Evolutionary conservation across 2,113 vertebrate species (phyloP).

Genomic region (Chunga burmeisteri): DNA sequence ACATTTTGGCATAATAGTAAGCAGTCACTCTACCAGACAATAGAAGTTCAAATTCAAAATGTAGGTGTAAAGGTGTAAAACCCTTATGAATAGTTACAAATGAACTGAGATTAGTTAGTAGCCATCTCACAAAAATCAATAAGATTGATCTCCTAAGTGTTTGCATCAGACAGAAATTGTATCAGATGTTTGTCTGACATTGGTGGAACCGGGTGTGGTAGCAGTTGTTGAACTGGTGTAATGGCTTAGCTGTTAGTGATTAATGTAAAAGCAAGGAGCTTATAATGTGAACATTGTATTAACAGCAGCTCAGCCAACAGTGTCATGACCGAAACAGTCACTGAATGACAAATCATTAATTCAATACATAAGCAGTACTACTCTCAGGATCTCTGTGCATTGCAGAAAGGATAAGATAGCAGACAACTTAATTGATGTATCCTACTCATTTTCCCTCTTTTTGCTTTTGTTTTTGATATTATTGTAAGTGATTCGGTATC

Average conservation of each 20-base stretch:
- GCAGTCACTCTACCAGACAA: not conserved
- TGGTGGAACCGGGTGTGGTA: not conserved
- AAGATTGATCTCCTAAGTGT: not conserved
- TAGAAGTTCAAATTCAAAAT: not conserved
- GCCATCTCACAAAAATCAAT: not conserved
- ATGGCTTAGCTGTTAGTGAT: not conserved
- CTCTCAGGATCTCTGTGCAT: not conserved
- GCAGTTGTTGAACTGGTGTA: not conserved
- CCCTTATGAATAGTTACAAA: not conserved
- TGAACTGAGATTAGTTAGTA: not conserved
- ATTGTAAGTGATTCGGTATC: not conserved
- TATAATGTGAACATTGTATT: accelerated
- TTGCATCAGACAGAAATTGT: not conserved
- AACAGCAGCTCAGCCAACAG: not conserved
- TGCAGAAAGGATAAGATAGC: not conserved
- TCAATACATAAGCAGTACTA: not conserved
- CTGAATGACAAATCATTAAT: not conserved
- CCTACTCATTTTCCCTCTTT: not conserved
- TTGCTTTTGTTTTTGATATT: not conserved
- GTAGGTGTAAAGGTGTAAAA: not conserved
- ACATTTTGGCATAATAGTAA: not conserved
- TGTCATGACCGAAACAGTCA: not conserved
- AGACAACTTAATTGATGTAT: not conserved
- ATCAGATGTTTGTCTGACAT: not conserved
- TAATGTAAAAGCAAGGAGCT: not conserved